Base-by-base conservation (phyloP, 2,113 vertebrate genomes). In the human (Homo sapiens) region DNA sequence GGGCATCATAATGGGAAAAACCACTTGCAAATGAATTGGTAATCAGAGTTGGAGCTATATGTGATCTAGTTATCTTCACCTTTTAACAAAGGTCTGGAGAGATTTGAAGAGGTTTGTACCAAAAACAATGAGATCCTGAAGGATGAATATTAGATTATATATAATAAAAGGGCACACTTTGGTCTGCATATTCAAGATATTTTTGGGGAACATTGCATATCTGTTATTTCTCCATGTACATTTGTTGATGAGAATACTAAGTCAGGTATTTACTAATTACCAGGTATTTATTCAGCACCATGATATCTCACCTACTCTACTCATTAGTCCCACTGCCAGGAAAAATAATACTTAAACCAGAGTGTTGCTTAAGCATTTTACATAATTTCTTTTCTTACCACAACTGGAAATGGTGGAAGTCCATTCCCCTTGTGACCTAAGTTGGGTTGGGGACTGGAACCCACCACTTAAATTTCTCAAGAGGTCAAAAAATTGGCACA, bases 391-490 rank as follows among this genome's bases (percentile, higher is more conserved):
- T 94, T 84, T 16, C 25, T 97, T 45, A n/a, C 3, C 25, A 76
- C 9, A 52, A 57, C 14, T 94, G 8, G 27, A 92, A 93, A 79
- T 79, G 38, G 35, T 23, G 35, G 30, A 80, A 94, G 8, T 92
- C 92, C 43, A 89, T 59, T 73, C 73, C 95, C 18, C 6, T 38
- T 13, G 27, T 68, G 32, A 90, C 16, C 23, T 75, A 84, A 59
- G 3, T 95, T 97, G 57, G n/a, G 3, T 20, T 94, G 30, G 22
- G 5, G 27, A 92, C 20, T 40, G 20, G 32, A 97, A 35, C 9
- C 6, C 13, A 92, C 4, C 45, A 87, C n/a, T 91, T 78, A 64
- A 22, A 76, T 90, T 96, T 70, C 66, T 97, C 52, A 86, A 93
- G 9, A 52, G 68, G 68, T 90, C 75, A 72, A 55, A 81, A 59